Percentiles rank a stretch among this genome's conserved stretches.
Evolutionary conservation across 2,797 vertebrate species (phyloP).

Genomic region (Premnoplex brunnescens): DNA sequence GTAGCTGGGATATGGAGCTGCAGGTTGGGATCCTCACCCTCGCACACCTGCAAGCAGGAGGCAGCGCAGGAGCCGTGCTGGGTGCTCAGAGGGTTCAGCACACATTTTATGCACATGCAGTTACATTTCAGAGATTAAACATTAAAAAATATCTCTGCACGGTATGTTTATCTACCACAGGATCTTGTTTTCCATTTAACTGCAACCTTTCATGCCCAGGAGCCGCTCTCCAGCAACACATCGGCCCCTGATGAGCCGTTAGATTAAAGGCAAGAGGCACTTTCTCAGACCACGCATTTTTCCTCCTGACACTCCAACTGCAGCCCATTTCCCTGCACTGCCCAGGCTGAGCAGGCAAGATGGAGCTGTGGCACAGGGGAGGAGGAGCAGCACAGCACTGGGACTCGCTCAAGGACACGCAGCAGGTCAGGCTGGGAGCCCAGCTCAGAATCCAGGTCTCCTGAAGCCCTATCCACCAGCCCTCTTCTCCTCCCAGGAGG

Average conservation of each 20-base stretch:
- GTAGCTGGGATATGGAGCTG: not conserved
- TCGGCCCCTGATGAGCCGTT: not conserved
- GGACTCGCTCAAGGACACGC: not conserved
- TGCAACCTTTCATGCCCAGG: conserved; percentile 10
- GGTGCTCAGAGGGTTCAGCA: not conserved
- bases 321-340: not conserved
- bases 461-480: not conserved
- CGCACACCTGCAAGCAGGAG: not conserved
- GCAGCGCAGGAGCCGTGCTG: fast-evolving
- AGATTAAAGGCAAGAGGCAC: not conserved
- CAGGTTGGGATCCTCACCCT: fast-evolving
- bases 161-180: not conserved
- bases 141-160: not conserved
- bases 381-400: not conserved
- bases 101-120: not conserved
- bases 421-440: not conserved
- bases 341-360: not conserved
- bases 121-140: not conserved
- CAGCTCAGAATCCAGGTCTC: conserved; percentile 20
- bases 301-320: fast-evolving
- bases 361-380: not conserved
- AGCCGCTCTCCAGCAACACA: not conserved
- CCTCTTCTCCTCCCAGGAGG: not conserved
- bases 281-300: not conserved
- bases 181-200: conserved; percentile 38